Evolutionary conservation across 2,888 invertebrate genomes (phyloP).

Genomic region (Drosophila siamana): DNA sequence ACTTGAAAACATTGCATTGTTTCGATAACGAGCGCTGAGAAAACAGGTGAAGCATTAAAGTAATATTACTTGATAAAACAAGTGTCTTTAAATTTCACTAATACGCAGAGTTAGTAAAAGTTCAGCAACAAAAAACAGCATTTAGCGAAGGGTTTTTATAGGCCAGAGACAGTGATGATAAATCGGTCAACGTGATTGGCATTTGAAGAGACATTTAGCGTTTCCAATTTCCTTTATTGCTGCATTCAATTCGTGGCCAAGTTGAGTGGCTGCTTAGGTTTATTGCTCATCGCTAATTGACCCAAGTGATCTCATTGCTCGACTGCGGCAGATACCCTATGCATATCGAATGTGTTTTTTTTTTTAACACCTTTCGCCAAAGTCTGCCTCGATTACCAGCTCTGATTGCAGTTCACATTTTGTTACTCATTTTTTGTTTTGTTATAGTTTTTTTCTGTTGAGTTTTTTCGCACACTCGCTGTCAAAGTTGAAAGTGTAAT

Average conservation of each 20-base stretch:
- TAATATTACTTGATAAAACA: neutral
- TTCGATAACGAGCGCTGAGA: neutral
- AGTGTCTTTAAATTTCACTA: neutral
- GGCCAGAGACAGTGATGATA: slow-evolving; percentile 5
- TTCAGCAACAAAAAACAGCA: neutral
- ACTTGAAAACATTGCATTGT: neutral
- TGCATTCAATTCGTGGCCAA: neutral
- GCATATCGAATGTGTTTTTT: slow-evolving; percentile 23
- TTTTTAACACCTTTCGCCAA: slow-evolving; percentile 52
- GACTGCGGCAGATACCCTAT: slow-evolving; percentile 13
- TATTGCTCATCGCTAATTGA: slow-evolving; percentile 1
- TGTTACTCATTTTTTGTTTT: slow-evolving; percentile 18
- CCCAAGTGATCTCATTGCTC: slow-evolving; percentile 21
- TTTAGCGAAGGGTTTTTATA: neutral
- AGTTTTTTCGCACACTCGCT: slow-evolving; percentile 48
- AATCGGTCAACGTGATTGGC: slow-evolving; percentile 17
- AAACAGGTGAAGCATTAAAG: neutral
- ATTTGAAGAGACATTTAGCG: slow-evolving; percentile 12
- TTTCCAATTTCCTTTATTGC: neutral
- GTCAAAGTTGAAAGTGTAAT: slow-evolving; percentile 75
- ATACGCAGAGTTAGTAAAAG: neutral
- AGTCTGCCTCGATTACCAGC: slow-evolving; percentile 14
- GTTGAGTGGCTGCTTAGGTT: slow-evolving; percentile 1
- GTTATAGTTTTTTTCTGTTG: neutral
- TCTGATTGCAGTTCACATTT: slow-evolving; percentile 37